Conservation (phyloP, 1,140 invertebrate species). For the Heliconius nattereri region DNA sequence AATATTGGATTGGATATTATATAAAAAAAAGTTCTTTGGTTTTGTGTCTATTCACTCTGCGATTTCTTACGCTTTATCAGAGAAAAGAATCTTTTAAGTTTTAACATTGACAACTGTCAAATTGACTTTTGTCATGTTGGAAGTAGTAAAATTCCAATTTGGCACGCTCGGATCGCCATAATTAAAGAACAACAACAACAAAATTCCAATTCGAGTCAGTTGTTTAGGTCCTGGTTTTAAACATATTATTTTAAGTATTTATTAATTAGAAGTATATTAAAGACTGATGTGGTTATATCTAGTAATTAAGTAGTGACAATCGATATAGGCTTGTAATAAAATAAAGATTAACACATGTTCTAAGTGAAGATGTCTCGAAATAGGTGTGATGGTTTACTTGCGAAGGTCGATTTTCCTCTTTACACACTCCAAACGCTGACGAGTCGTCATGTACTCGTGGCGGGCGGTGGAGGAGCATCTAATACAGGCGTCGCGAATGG, state of each 20-base stretch:
- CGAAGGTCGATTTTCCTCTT: constrained; percentile 94
- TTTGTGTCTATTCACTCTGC: too few relatives aligned
- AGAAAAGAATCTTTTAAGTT: background rate
- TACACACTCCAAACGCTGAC: constrained; percentile 95
- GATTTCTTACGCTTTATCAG: background rate
- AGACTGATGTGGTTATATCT: constrained; percentile 56
- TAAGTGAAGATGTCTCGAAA: constrained; percentile 73
- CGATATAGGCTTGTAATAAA: constrained; percentile 33
- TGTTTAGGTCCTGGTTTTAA: constrained; percentile 54
- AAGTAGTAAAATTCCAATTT: constrained; percentile 61
- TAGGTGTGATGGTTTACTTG: constrained; percentile 86
- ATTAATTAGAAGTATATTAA: constrained; percentile 52
- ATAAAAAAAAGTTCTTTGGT: too few relatives aligned
- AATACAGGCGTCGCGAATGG: constrained; percentile 98
- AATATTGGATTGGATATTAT: too few relatives aligned
- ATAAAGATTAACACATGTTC: constrained; percentile 54
- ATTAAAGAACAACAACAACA: too few relatives aligned
- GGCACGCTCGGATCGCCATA: too few relatives aligned
- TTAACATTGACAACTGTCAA: constrained; percentile 41
- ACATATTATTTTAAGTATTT: constrained; percentile 50
- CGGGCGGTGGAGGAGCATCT: constrained; percentile 95
- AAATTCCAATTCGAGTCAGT: constrained; percentile 53
- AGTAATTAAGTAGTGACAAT: constrained; percentile 50
- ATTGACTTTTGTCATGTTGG: constrained; percentile 80
- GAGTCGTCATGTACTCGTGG: constrained; percentile 95